These are phyloP conservation scores for Hemiscyllium ocellatum DNA, from an alignment of 2,113 vertebrate species.

Conservation along the genomic window DNA sequence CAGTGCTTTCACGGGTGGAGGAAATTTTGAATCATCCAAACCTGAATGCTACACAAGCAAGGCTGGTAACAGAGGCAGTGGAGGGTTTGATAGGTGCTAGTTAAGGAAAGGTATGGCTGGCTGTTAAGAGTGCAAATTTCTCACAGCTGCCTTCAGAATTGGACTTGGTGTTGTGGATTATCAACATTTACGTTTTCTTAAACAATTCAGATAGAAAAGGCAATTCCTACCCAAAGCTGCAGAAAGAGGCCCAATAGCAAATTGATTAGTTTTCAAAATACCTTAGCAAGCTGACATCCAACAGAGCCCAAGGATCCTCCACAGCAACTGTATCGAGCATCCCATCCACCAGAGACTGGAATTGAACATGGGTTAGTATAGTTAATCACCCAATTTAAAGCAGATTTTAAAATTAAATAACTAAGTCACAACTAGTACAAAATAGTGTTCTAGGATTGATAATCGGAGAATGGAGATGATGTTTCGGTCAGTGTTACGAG, in stretches of 20 bases:
- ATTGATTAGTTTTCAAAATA: neutral
- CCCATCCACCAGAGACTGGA: conserved; percentile 63
- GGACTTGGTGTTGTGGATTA: neutral
- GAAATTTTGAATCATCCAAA: neutral
- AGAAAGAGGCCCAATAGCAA: too few relatives aligned
- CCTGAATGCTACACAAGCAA: neutral
- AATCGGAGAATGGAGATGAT: neutral
- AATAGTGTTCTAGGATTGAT: neutral
- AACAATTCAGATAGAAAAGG: neutral
- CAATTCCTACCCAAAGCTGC: neutral
- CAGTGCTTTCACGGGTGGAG: neutral
- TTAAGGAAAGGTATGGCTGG: neutral
- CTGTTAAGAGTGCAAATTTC: neutral
- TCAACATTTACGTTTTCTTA: neutral
- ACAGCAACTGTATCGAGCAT: conserved; percentile 67
- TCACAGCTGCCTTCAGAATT: neutral
- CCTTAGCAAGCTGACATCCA: conserved; percentile 61
- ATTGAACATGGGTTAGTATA: neutral
- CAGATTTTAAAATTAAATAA: too few relatives aligned
- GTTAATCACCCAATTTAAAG: neutral
- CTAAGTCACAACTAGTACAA: neutral
- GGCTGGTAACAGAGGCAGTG: neutral
- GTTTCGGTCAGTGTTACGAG: neutral
- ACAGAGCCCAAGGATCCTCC: conserved; percentile 59
- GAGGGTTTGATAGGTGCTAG: neutral